Evolutionary conservation across 2,797 vertebrate genomes (phyloP).

Genomic region (Catostomus latipinnis): DNA sequence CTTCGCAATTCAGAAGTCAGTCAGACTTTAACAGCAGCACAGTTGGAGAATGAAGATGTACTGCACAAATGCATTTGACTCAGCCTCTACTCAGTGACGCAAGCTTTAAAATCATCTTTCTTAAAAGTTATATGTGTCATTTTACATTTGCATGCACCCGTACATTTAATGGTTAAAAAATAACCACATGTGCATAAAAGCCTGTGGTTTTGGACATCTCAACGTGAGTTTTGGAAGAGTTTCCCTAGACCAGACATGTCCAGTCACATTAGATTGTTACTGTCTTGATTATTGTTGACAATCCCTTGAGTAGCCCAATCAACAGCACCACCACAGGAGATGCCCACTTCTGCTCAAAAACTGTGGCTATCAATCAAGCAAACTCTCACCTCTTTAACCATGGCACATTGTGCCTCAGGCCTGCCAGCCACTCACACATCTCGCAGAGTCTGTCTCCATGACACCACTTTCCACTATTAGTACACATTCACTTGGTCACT

Average conservation of each 20-base stretch:
- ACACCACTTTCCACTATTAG: slow-evolving; percentile 1
- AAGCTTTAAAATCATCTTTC: no score
- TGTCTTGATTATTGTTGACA: slow-evolving; percentile 30
- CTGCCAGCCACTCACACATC: slow-evolving; percentile 17
- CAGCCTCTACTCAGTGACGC: no score
- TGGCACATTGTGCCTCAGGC: slow-evolving; percentile 17
- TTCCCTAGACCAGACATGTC: not conserved
- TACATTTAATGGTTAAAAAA: not conserved
- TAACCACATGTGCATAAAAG: not conserved
- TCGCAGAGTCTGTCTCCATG: not conserved
- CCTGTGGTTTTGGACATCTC: not conserved
- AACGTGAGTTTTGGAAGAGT: not conserved
- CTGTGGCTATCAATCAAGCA: slow-evolving; percentile 64
- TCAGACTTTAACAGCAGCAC: no score
- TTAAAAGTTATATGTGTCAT: no score
- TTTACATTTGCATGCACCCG: no score
- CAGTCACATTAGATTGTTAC: slow-evolving; percentile 15
- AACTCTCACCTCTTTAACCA: slow-evolving; percentile 65
- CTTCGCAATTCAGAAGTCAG: no score
- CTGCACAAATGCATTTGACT: no score
- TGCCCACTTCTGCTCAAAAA: slow-evolving; percentile 58
- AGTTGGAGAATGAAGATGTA: no score
- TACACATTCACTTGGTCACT: not conserved
- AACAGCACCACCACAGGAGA: slow-evolving; percentile 30
- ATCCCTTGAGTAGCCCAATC: slow-evolving; percentile 32